phyloP scores from a whole-genome alignment of 2,113 vertebrate species.

The Plecturocebus donacophilus region DNA sequence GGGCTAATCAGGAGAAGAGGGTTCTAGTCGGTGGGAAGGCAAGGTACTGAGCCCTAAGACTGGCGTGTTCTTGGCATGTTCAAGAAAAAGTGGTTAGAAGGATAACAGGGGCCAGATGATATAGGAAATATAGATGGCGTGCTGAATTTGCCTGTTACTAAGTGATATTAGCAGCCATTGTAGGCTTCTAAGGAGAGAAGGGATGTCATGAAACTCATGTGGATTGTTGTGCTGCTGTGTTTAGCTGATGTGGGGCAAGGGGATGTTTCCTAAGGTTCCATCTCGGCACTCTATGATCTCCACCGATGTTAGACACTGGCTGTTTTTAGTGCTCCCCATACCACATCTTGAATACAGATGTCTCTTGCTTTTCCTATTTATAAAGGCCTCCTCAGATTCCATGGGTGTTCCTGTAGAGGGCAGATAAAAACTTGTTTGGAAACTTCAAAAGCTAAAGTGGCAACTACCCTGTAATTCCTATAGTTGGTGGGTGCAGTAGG shows the following conservation, averaged over 20 bases:
- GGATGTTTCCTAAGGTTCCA: neutral
- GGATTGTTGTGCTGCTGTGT: neutral
- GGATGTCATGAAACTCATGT: too few relatives aligned
- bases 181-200: neutral
- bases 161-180: neutral
- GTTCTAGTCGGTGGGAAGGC: neutral
- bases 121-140: rapidly evolving
- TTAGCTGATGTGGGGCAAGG: neutral
- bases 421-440: neutral
- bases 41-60: neutral
- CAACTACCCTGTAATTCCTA: neutral
- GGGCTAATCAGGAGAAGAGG: neutral
- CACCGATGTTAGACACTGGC: neutral
- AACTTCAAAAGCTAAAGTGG: neutral
- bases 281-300: neutral
- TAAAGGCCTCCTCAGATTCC: neutral
- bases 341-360: neutral
- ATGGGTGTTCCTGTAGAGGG: neutral
- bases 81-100: neutral
- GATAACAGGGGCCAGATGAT: neutral
- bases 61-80: rapidly evolving
- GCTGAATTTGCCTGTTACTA: neutral
- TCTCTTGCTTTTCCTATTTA: neutral
- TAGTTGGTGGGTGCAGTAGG: neutral
- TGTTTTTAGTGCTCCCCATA: neutral